Evolutionary conservation across 2,888 invertebrate genomes (phyloP), one percentile per base, ranked within the genome.

Genomic region (Drosophila cracens): DNA sequence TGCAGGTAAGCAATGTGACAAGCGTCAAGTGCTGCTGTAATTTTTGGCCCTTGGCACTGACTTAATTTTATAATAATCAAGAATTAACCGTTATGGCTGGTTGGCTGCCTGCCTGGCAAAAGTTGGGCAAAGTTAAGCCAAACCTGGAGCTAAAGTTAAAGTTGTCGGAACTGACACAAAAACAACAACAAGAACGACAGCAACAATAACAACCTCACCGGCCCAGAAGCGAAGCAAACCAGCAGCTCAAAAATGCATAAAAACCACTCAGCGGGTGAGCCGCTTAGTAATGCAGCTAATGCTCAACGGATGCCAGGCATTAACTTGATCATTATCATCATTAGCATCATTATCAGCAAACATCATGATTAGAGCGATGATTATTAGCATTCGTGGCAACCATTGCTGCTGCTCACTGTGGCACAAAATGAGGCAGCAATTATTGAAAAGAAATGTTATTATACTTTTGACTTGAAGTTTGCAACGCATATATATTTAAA

Each of bases 61-160:
- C 73, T 76, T 85, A 87, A 89, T 87, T 87, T 83, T 75, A 79
- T 89, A 83, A 82, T 82, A 80, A 78, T 78, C 68, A 68, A 70
- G 76, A 74, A 76, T 77, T 77, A 76, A 65, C 65, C 62, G 72
- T 79, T 79, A 70, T 74, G 71, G 70, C 67, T 68, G 66, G 6
- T 69, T 62, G 56, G 25, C 21, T 43, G 18, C 40, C 46, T 31
- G 62, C 18, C 38, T 38, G 31, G 21, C 49, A 67, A 79, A 76
- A 73, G 76, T 79, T 82, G 7, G 29, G n/a, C 36, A 38, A 54
- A 54, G 25, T 46, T 49, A n/a, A 71, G 49, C n/a, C 43, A 27
- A 54, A 46, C 8, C 46, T 25, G 46, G 16, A 43, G 51, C 43
- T 64, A 49, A 43, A 38, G 56, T 38, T 31, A 52, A 54, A 58